Percentiles rank a stretch among this genome's conserved stretches.
These are phyloP conservation scores for Drosophila recens DNA, from an alignment of 2,888 invertebrate species.

Conservation along the genomic window DNA sequence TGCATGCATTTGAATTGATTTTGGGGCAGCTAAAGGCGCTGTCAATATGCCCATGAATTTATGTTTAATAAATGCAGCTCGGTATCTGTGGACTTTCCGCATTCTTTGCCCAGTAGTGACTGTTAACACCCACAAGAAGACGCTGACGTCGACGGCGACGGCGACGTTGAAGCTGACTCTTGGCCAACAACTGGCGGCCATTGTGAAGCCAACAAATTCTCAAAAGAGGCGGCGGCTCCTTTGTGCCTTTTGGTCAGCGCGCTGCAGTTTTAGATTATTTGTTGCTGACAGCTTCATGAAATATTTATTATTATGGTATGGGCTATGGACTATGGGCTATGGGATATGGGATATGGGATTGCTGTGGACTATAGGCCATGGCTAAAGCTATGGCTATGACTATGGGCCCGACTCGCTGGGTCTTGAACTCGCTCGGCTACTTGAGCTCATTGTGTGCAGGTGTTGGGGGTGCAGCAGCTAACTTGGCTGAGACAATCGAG, in stretches of 20 bases:
- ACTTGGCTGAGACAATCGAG: slow-evolving; percentile 42
- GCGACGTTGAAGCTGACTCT: background rate
- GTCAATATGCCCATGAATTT: slow-evolving; percentile 70
- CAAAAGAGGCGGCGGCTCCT: slow-evolving; percentile 39
- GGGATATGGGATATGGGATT: slow-evolving; percentile 6
- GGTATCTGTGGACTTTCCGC: slow-evolving; percentile 59
- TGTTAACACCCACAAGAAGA: slow-evolving; percentile 62
- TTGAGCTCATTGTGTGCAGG: slow-evolving; percentile 53
- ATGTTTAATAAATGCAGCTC: slow-evolving; percentile 74
- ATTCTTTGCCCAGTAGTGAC: slow-evolving; percentile 64
- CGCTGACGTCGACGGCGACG: background rate
- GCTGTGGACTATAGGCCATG: slow-evolving; percentile 5
- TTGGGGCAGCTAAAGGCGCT: slow-evolving; percentile 44
- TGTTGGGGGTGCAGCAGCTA: slow-evolving; percentile 69
- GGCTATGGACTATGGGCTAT: slow-evolving; percentile 5
- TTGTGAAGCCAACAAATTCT: slow-evolving; percentile 37
- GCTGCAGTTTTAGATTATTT: slow-evolving; percentile 81
- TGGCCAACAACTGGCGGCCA: slow-evolving; percentile 29
- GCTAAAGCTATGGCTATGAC: background rate
- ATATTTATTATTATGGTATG: slow-evolving; percentile 79
- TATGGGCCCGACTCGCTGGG: slow-evolving; percentile 4
- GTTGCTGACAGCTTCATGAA: slow-evolving; percentile 82
- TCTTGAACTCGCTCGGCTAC: slow-evolving; percentile 19
- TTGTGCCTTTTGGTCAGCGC: slow-evolving; percentile 73
- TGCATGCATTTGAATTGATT: slow-evolving; percentile 69